phyloP scores from a whole-genome alignment of 2,888 invertebrate species.

The Synergus umbraculus region DNA sequence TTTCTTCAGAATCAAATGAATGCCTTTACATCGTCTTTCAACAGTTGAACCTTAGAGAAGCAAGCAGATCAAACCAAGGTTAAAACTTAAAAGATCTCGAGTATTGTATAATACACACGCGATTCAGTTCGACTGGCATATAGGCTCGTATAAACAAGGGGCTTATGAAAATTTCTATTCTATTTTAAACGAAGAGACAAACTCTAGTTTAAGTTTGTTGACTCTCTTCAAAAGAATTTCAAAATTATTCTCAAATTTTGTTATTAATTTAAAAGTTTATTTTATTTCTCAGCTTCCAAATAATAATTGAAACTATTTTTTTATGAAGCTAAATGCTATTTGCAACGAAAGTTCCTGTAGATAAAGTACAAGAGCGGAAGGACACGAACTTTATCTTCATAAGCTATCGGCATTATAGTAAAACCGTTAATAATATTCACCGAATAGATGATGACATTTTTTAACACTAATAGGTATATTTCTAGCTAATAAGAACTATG shows the following conservation, averaged over 20 bases:
- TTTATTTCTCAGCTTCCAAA: not conserved
- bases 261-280: not conserved
- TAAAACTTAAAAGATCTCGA: constrained; percentile 50
- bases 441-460: not conserved
- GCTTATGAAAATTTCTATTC: not conserved
- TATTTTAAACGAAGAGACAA: constrained; percentile 9
- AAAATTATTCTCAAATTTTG: not conserved
- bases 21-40: constrained; percentile 31
- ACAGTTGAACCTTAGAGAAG: constrained; percentile 25
- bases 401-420: constrained; percentile 62
- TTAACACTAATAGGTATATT: too few relatives aligned
- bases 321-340: not conserved
- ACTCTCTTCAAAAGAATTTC: not conserved
- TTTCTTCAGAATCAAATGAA: constrained; percentile 29
- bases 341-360: constrained; percentile 4
- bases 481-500: too few relatives aligned
- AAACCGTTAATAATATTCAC: constrained; percentile 56
- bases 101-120: constrained; percentile 58
- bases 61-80: constrained; percentile 56
- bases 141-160: constrained; percentile 33
- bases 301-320: not conserved
- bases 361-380: constrained; percentile 31
- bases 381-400: constrained; percentile 60
- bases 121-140: constrained; percentile 39
- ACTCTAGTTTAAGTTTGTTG: not conserved